Conservation (phyloP, 2,113 vertebrate genomes). For the Gopherus evgoodei region DNA sequence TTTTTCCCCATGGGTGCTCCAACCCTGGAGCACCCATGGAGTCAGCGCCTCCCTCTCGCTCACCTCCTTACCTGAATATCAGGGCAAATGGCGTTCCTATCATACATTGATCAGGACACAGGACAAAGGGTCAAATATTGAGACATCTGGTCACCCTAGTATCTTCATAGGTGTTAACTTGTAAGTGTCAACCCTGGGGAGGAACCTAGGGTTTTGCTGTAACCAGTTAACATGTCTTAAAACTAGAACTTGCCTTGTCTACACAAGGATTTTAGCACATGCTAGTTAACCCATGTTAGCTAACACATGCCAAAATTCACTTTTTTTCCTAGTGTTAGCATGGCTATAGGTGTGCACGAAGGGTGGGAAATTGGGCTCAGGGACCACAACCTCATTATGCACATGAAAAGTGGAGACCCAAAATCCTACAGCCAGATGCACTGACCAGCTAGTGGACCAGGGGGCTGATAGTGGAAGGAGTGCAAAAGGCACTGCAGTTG, state of each 20-base stretch:
- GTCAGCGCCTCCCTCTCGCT: no score
- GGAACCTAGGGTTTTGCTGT: background rate
- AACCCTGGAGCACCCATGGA: no score
- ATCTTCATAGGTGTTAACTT: rapidly evolving
- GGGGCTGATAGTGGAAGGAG: background rate
- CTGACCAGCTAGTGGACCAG: rapidly evolving
- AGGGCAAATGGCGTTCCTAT: no score
- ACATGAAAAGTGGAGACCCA: background rate
- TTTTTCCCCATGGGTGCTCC: no score
- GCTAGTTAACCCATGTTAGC: background rate
- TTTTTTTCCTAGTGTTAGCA: background rate
- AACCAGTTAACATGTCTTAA: rapidly evolving
- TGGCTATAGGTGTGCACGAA: background rate
- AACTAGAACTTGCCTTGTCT: background rate
- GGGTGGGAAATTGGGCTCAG: background rate
- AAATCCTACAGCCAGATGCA: background rate
- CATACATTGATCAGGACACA: no score
- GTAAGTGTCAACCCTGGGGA: background rate
- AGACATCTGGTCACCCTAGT: no score
- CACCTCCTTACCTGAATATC: no score
- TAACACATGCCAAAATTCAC: background rate
- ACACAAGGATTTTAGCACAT: background rate
- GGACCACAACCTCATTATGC: background rate
- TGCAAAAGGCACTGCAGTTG: background rate
- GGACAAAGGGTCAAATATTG: no score